Evolutionary conservation across 2,113 vertebrate species (phyloP).

Genomic region (Morone chrysops): DNA sequence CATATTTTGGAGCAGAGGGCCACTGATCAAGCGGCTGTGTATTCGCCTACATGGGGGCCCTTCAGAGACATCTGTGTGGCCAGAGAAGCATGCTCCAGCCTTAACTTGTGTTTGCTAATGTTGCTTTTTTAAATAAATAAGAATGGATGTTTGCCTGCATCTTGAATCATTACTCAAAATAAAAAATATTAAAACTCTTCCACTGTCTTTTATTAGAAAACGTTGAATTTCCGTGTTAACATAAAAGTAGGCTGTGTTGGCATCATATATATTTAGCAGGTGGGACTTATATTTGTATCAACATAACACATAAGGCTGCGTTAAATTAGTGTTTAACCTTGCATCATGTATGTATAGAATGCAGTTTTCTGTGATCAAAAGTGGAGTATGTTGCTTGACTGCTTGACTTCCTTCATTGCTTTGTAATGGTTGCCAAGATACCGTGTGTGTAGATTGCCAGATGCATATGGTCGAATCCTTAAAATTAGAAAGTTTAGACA

Average conservation of each 20-base stretch:
- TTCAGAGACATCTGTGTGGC: not conserved
- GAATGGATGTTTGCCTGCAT: not conserved
- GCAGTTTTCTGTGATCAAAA: too few species aligned
- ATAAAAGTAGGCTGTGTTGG: not conserved
- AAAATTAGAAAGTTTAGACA: not conserved
- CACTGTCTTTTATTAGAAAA: too few species aligned
- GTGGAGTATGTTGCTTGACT: too few species aligned
- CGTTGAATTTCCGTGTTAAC: not conserved
- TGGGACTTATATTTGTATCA: too few species aligned
- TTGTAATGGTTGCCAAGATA: too few species aligned
- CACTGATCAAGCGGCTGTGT: too few species aligned
- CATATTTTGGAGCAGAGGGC: too few species aligned
- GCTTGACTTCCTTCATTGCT: too few species aligned
- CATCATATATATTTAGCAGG: not conserved
- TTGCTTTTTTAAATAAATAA: not conserved
- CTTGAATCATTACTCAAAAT: not conserved
- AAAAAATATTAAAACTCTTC: not conserved
- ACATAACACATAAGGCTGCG: too few species aligned
- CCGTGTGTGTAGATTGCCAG: too few species aligned
- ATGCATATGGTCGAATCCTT: not conserved
- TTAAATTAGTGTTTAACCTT: too few species aligned
- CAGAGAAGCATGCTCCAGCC: not conserved
- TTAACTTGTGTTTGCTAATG: constrained; percentile 1
- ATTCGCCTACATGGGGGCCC: not conserved
- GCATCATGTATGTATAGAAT: too few species aligned